Base-by-base conservation (phyloP, 2,113 vertebrate species). In the Clarias batrachus region DNA sequence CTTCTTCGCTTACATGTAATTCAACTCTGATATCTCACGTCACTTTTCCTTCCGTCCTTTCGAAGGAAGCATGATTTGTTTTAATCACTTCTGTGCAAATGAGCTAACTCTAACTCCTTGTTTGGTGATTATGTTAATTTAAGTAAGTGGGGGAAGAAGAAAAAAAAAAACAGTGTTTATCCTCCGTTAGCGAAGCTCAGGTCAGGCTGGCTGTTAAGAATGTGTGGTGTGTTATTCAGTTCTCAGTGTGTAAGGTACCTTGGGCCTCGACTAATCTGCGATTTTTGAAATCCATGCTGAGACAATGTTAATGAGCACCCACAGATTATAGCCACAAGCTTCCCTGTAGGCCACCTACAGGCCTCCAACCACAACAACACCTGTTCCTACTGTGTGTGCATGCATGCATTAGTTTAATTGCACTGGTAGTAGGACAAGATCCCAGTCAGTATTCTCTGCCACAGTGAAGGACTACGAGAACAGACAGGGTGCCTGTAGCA, bases 211-310 rank as follows among this genome's bases (percentile, higher is more conserved):
- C 85, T 65, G 83, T 74, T 86, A 59, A 71, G 84, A 81, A 80
- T 86, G 48, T 84, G 63, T 81, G n/a, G 88, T 56, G 76, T 83
- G 85, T 87, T 87, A 85, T 85, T 85, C 63, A 82, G 54, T 33
- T 79, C 27, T 56, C 74, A 86, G 81, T 87, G 81, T 90, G 83
- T 88, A 84, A 86, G 71, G 86, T 89, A 88, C 83, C 80, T 80
- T 33, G 73, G 82, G 65, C 70, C 57, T 83, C 57, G 86, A 80
- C 73, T 91, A 90, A 90, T 91, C 89, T 82, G 79, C 81, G 87
- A 81, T 90, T 90, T 89, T 63, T 84, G 62, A 82, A 85, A 85
- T 89, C 82, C 33, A 57, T 62, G 21, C 87, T 74, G 85, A 81
- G 71, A n/a, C 81, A 37, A 52, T 65, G 76, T 83, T 89, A 87